A percentile compares a stretch with the other conserved stretches of the same genome.
Evolutionary conservation across 2,797 vertebrate species (phyloP).

Genomic region (Cephalopachus bancanus): DNA sequence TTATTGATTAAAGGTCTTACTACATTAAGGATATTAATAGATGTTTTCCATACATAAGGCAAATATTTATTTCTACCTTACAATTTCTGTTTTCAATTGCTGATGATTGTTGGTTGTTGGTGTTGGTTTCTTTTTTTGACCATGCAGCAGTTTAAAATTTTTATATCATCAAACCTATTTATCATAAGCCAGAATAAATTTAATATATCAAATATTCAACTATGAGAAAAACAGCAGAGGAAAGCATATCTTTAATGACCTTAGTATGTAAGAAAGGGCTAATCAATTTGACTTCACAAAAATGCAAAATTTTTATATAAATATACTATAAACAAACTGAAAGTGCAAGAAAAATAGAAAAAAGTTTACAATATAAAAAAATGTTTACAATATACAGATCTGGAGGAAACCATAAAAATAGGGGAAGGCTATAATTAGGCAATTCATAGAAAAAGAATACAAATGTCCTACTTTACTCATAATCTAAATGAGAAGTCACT

Average conservation of each 20-base stretch:
- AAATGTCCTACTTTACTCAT: background rate
- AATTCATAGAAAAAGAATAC: constrained; percentile 50
- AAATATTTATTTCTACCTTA: constrained; percentile 22
- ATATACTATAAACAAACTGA: constrained; percentile 14
- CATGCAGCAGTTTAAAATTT: background rate
- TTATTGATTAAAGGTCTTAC: background rate
- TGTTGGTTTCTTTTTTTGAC: background rate
- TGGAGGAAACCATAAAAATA: constrained; percentile 35
- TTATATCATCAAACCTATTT: constrained; percentile 47
- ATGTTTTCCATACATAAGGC: background rate
- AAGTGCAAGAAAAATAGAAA: background rate
- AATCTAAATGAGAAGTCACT: background rate
- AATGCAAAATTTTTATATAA: constrained; percentile 18
- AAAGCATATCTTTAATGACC: background rate
- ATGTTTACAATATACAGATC: background rate
- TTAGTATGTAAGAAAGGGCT: background rate
- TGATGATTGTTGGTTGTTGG: background rate
- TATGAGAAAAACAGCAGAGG: constrained; percentile 16
- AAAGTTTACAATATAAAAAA: background rate
- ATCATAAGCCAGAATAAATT: constrained; percentile 48
- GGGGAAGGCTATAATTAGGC: background rate
- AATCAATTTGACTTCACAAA: constrained; percentile 1
- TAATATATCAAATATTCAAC: constrained; percentile 38
- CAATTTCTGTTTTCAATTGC: constrained; percentile 31
- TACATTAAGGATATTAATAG: background rate